Evolutionary conservation across 1,140 invertebrate genomes (phyloP), one percentile per base, ranked within the genome.

Genomic region (Psix sp.): DNA sequence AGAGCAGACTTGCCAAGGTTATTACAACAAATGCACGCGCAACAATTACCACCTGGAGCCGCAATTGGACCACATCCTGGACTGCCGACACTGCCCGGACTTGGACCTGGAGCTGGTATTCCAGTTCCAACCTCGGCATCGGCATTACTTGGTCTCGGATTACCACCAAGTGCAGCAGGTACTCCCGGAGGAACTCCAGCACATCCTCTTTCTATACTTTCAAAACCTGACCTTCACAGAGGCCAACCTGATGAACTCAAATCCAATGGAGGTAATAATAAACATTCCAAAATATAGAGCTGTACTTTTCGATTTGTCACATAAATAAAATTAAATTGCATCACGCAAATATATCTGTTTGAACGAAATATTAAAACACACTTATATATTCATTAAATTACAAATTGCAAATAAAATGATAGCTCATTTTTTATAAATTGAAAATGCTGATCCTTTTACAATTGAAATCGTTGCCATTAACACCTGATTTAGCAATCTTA

Each of bases 1-100:
- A 89, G 93, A 79, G 91, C 93, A 21, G 93, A 94, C 81, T 82
- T 94, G 43, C 93, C 92, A 1, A 89, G 93, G 82, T 79, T 94
- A 73, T 83, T 94, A 82, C 94, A 96, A 86, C 95, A 96, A 88
- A 96, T 97, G 94, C 95, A 97, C 79, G 94, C 95, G 5, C 92
- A 95, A 80, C 94, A 96, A 84, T 80, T 96, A 63, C 94, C 94
- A 14, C 87, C 88, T 1, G 92, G 93, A 73, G 92, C 93, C 2
- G 89, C 89, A 5, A 94, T 95, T 78, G 92, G 88, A 24, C 87
- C 87, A 3, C 89, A 88, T 72, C 82, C 91, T 77, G 88, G 89
- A 10, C 68, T 89, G 62, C 76, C 88, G 43, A 83, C 87, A 2
- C 67, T 87, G 6, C 84, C 86, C 10, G 84, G 86, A 7, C 77